Evolutionary conservation across 2,113 vertebrate species (phyloP).

Genomic region (Progne subis): DNA sequence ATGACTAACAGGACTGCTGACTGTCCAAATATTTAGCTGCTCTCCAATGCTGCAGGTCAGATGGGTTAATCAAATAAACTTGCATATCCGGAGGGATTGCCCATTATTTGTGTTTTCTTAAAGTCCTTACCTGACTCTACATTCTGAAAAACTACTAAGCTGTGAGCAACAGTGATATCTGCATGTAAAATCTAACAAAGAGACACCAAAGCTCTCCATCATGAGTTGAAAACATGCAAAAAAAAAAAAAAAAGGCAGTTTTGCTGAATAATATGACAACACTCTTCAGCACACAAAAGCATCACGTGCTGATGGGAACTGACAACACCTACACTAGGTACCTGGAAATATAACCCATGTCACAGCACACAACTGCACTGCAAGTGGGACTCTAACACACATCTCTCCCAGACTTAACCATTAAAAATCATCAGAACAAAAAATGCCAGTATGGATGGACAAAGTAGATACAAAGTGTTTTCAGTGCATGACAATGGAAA

Average conservation of each 20-base stretch:
- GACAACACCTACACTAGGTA: background rate
- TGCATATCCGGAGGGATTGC: background rate
- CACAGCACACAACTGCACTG: background rate
- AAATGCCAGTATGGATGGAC: background rate
- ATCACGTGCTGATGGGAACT: background rate
- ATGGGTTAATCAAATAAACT: slow-evolving; percentile 45
- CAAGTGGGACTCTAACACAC: background rate
- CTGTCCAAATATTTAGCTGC: slow-evolving; percentile 57
- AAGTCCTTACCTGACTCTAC: background rate
- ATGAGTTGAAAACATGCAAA: background rate
- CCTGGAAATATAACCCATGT: background rate
- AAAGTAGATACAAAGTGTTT: background rate
- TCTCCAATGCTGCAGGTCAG: background rate
- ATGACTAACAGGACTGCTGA: slow-evolving; percentile 20
- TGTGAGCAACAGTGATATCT: background rate
- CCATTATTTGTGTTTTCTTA: slow-evolving; percentile 6
- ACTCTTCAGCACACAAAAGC: background rate
- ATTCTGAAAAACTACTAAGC: background rate
- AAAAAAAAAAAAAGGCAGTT: background rate
- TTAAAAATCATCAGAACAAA: background rate
- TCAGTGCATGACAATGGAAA: background rate
- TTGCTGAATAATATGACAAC: background rate
- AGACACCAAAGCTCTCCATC: background rate
- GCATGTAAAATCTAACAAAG: background rate
- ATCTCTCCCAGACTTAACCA: background rate